phyloP scores from a whole-genome alignment of 2,888 invertebrate species.

The Aspidiotus destructor region DNA sequence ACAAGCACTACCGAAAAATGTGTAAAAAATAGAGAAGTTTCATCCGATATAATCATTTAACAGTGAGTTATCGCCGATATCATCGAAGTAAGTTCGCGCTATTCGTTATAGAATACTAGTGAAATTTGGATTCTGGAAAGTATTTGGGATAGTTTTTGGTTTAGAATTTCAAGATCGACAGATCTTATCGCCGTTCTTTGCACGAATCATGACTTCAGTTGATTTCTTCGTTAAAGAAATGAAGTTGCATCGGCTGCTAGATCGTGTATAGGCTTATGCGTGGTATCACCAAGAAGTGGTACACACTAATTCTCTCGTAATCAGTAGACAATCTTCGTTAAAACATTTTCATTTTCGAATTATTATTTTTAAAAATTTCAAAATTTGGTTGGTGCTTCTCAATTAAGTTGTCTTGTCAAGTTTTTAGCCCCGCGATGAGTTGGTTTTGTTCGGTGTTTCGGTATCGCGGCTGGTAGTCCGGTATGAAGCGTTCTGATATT shows the following conservation, averaged over 20 bases:
- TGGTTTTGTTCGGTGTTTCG: background rate
- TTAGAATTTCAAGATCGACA: no score
- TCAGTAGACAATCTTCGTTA: background rate
- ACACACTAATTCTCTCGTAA: background rate
- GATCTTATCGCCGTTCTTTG: no score
- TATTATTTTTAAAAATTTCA: no score
- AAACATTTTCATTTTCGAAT: no score
- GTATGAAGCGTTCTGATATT: no score
- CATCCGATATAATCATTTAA: constrained; percentile 10
- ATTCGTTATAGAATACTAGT: constrained; percentile 24
- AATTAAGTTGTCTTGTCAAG: background rate
- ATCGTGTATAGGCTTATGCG: background rate
- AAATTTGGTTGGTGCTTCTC: no score
- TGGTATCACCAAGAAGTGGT: constrained; percentile 4
- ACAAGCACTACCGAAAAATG: constrained; percentile 22
- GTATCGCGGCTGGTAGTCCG: no score
- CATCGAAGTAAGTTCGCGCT: constrained; percentile 32
- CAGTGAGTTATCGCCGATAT: constrained; percentile 26
- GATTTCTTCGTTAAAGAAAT: no score
- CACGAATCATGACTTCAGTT: no score
- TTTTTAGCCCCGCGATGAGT: background rate
- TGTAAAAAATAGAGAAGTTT: constrained; percentile 24
- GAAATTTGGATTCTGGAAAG: background rate
- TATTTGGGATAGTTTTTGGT: no score
- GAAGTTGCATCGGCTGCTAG: no score